Evolutionary conservation across 2,888 invertebrate species (phyloP).

Genomic region (Amphipoea lucens): DNA sequence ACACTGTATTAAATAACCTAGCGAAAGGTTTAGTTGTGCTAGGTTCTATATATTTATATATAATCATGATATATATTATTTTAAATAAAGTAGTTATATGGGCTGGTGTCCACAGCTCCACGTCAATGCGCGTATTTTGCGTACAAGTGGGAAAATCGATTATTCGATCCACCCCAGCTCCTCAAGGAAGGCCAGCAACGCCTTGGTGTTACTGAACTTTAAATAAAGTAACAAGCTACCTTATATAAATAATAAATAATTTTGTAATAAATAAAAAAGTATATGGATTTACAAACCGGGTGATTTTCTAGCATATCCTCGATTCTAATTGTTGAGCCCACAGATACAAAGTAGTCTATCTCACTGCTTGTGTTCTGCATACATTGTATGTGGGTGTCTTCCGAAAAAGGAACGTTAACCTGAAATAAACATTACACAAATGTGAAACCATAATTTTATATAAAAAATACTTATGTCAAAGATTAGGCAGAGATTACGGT

Average conservation of each 20-base stretch:
- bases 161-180: too few relatives aligned
- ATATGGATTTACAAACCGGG: slow-evolving; percentile 77
- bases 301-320: slow-evolving; percentile 89
- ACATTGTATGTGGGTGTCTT: slow-evolving; percentile 93
- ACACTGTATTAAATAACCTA: neutral
- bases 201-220: neutral
- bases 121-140: neutral
- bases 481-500: neutral
- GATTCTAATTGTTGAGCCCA: slow-evolving; percentile 90
- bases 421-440: slow-evolving; percentile 67
- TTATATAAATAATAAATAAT: neutral
- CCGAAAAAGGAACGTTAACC: slow-evolving; percentile 93
- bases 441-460: neutral
- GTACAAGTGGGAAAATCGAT: neutral
- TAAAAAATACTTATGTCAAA: neutral
- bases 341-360: slow-evolving; percentile 95
- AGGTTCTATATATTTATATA: neutral
- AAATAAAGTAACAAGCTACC: neutral
- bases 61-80: too few relatives aligned
- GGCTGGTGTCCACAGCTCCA: neutral
- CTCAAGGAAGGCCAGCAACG: neutral
- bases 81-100: too few relatives aligned
- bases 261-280: neutral
- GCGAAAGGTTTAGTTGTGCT: neutral
- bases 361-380: slow-evolving; percentile 93